Evolutionary conservation across 2,113 vertebrate genomes (phyloP).

Genomic region (Mus pahari): DNA sequence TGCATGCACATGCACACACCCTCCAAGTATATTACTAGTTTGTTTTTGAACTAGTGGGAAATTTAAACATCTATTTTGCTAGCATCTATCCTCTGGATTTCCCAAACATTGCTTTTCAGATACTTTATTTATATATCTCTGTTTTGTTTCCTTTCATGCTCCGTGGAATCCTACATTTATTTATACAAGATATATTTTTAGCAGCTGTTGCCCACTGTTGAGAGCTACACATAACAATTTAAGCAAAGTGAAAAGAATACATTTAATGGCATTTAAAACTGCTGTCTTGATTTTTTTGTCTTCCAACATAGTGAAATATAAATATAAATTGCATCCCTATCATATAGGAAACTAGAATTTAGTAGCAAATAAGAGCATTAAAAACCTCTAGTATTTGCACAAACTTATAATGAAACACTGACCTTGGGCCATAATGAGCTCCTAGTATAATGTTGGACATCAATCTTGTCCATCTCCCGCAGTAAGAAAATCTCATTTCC

Average conservation of each 20-base stretch:
- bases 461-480: slow-evolving; percentile 11
- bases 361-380: not conserved
- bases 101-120: slow-evolving; percentile 66
- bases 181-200: slow-evolving; percentile 57
- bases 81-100: slow-evolving; percentile 59
- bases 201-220: slow-evolving; percentile 43
- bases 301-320: slow-evolving; percentile 47
- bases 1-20: not conserved
- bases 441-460: not conserved
- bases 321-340: not conserved
- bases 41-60: slow-evolving; percentile 26
- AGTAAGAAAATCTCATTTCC: slow-evolving; percentile 42
- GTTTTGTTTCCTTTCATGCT: slow-evolving; percentile 49
- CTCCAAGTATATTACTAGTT: not conserved
- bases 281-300: not conserved
- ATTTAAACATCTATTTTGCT: slow-evolving; percentile 59
- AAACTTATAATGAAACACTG: slow-evolving; percentile 19
- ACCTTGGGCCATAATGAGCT: slow-evolving; percentile 19
- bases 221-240: slow-evolving; percentile 39
- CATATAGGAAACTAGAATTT: not conserved
- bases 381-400: not conserved
- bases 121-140: slow-evolving; percentile 63
- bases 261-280: slow-evolving; percentile 25
- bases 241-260: slow-evolving; percentile 21
- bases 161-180: slow-evolving; percentile 51